Conservation (phyloP, 92 coral and sea anemone species). For the Palythoa caribaeorum region DNA sequence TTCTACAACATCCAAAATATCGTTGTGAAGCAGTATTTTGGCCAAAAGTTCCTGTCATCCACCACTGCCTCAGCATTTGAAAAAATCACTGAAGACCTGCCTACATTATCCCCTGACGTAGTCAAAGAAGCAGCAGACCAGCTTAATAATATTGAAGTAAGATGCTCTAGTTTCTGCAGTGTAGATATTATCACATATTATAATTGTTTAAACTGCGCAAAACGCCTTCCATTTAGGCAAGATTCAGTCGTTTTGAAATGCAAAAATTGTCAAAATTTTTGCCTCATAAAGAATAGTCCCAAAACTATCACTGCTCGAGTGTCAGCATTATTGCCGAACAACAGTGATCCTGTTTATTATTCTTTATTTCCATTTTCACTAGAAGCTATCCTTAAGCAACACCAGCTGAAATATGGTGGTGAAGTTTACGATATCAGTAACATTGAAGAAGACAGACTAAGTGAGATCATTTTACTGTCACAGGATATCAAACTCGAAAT, state of each 20-base stretch:
- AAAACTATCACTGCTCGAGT: conserved; percentile 31
- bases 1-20: conserved; percentile 29
- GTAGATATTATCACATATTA: conserved; percentile 52
- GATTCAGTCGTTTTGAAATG: conserved; percentile 66
- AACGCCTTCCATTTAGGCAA: conserved; percentile 65
- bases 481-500: conserved; percentile 1
- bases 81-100: conserved; percentile 15
- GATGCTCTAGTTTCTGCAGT: conserved; percentile 8
- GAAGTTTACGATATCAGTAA: conserved; percentile 1
- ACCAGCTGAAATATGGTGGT: conserved; percentile 4
- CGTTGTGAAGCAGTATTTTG: conserved; percentile 35
- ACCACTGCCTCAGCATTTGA: conserved; percentile 42
- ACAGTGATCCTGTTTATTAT: conserved; percentile 35
- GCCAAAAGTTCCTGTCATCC: conserved; percentile 56
- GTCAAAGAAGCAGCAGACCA: conserved; percentile 35
- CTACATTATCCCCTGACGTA: neutral
- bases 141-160: conserved; percentile 6
- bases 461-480: conserved; percentile 17
- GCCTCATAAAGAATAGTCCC: conserved; percentile 33
- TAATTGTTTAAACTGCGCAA: conserved; percentile 60
- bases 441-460: conserved; percentile 11
- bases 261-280: conserved; percentile 46
- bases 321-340: conserved; percentile 38
- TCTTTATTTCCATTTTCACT: neutral
- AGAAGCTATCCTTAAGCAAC: conserved; percentile 10